These are phyloP conservation scores for Dendronephthya gigantea DNA, from an alignment of 64 coral and sea anemone species.

Conservation along the genomic window DNA sequence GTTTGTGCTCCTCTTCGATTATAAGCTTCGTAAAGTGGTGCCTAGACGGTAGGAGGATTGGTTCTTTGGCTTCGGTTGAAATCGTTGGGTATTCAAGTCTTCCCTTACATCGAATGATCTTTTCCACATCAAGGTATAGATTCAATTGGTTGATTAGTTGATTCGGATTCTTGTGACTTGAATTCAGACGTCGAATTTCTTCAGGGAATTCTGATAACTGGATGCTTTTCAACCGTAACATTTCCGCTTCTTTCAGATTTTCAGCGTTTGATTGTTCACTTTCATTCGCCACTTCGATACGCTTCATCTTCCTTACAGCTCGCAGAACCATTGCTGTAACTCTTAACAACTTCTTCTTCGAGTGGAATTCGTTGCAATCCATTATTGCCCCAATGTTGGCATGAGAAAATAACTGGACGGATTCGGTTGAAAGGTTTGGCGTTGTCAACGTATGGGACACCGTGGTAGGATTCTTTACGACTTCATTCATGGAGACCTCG, in stretches of 20 bases:
- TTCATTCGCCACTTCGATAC: not conserved
- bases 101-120: not conserved
- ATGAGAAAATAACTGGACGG: not conserved
- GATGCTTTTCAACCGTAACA: not conserved
- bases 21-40: slow-evolving; percentile 1
- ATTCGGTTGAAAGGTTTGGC: not conserved
- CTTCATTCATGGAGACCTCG: not conserved
- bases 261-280: not conserved
- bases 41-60: not conserved
- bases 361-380: slow-evolving; percentile 6
- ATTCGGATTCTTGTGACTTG: not conserved
- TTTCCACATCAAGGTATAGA: not conserved
- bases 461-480: not conserved
- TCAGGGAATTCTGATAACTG: not conserved
- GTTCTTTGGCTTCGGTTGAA: not conserved
- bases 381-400: not conserved
- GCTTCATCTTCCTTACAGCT: not conserved
- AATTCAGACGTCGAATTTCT: not conserved
- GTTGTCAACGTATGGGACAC: not conserved
- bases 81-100: not conserved
- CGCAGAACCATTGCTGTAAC: not conserved
- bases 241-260: not conserved
- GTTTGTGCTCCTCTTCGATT: not conserved
- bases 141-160: not conserved
- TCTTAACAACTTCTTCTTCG: not conserved